phyloP scores from a whole-genome alignment of 53 echinoderm and acorn worm species.

The Stichopus horrens region DNA sequence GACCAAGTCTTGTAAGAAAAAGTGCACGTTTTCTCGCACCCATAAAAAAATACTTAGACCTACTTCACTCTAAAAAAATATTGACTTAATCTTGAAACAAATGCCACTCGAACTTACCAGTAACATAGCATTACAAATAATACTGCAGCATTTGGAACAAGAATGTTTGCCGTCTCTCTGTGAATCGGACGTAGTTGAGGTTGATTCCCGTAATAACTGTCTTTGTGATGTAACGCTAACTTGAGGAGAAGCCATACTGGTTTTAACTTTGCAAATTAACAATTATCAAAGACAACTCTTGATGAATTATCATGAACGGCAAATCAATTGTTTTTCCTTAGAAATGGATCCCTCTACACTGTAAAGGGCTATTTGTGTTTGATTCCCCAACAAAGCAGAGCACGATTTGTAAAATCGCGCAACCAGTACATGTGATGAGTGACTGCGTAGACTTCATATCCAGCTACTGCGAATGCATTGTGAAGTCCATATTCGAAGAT shows the following conservation, averaged over 20 bases:
- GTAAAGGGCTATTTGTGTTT: no score
- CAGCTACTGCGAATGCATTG: no score
- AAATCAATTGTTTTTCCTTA: background rate
- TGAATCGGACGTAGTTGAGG: background rate
- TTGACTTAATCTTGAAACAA: no score
- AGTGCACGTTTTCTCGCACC: no score
- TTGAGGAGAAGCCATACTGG: background rate
- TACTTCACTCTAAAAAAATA: no score
- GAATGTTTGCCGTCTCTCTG: background rate
- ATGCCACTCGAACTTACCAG: background rate
- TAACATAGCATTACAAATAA: slow-evolving; percentile 9
- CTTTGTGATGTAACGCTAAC: slow-evolving; percentile 4
- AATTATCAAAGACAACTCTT: background rate
- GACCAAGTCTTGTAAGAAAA: no score
- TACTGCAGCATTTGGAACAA: slow-evolving; percentile 13
- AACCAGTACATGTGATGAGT: background rate
- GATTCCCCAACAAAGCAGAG: no score
- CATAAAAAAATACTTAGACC: no score
- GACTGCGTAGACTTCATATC: background rate
- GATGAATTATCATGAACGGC: background rate
- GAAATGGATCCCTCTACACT: background rate
- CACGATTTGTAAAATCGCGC: background rate
- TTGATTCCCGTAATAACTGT: slow-evolving; percentile 1
- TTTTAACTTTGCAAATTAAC: background rate
- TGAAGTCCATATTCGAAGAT: no score